Evolutionary conservation across 2,888 invertebrate species (phyloP), one percentile per base, ranked within the genome.

Genomic region (Nipponacmea schrenckii): DNA sequence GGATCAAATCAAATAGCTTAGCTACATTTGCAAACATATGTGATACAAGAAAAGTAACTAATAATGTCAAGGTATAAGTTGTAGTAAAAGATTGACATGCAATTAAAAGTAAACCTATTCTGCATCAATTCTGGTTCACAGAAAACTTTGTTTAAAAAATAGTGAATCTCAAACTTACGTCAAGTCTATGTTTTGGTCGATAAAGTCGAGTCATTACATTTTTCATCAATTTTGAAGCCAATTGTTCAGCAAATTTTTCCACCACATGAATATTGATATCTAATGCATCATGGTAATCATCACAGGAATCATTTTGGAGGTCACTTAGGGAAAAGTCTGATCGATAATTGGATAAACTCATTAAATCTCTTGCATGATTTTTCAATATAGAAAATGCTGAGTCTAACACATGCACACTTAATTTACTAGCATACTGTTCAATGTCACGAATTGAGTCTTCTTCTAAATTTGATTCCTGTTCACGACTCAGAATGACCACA

Each of bases 201-300:
- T 64, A 44, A n/a, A 64, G 39, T 39, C n/a, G 31, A 20, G 69
- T 44, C 45, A 64, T 63, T 12, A 62, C 69, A 39, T 74, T 73
- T 7, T 74, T 66, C 24, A 85, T 64, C 15, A 84, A 81, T 66
- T 74, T 74, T 44, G 78, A 71, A 7, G 81, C 81, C 15, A 85
- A 48, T 24, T 77, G 73, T 39, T 82, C 79, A 8, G 85, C 83
- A 81, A 80, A 84, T 63, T 81, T 72, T 67, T 81, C 81, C 31
- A 85, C 50, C 39, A 69, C 50, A 24, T 67, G 65, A 64, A 75
- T 81, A 17, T 80, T 80, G 62, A 82, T 64, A 67, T 80, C 79
- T 14, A 81, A 67, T 15, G 80, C 81, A 75, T 83, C 83, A 66
- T 77, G 73, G 70, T 74, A 83, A 12, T 83, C 79, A 48, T 74